These are phyloP conservation scores for Eutolmus rufibarbis DNA, from an alignment of 2,888 invertebrate genomes.

Conservation along the genomic window DNA sequence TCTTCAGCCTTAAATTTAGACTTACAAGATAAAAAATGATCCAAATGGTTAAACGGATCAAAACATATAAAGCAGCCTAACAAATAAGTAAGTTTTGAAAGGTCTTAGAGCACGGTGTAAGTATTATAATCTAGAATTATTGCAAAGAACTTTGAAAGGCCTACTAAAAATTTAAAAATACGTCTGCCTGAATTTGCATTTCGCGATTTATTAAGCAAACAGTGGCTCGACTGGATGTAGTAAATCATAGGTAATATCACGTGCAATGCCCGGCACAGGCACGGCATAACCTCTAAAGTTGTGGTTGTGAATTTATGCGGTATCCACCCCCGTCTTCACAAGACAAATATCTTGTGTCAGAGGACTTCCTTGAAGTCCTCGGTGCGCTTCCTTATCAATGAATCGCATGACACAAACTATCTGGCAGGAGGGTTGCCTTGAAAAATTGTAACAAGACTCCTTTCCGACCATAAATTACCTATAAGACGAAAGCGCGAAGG, in stretches of 20 bases:
- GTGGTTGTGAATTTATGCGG: background rate
- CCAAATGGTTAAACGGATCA: too few relatives aligned
- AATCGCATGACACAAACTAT: conserved; percentile 32
- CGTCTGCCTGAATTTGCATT: background rate
- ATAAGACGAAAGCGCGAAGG: background rate
- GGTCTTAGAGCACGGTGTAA: too few relatives aligned
- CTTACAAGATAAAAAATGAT: too few relatives aligned
- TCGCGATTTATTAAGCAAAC: background rate
- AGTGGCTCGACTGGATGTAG: background rate
- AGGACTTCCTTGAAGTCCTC: background rate
- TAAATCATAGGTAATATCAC: conserved; percentile 11
- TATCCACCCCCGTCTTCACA: background rate
- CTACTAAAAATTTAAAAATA: background rate
- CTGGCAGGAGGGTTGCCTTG: background rate
- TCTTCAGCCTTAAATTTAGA: too few relatives aligned
- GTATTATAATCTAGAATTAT: too few relatives aligned
- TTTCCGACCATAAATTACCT: conserved; percentile 36
- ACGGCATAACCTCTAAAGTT: background rate
- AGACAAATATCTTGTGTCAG: background rate
- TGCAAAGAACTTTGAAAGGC: too few relatives aligned
- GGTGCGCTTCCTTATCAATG: conserved; percentile 5
- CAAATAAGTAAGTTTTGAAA: too few relatives aligned
- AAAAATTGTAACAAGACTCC: conserved; percentile 36
- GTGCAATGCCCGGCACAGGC: background rate
- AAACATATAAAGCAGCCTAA: too few relatives aligned